phyloP scores from a whole-genome alignment of 2,113 vertebrate genomes.

The Crotalus horridus region DNA sequence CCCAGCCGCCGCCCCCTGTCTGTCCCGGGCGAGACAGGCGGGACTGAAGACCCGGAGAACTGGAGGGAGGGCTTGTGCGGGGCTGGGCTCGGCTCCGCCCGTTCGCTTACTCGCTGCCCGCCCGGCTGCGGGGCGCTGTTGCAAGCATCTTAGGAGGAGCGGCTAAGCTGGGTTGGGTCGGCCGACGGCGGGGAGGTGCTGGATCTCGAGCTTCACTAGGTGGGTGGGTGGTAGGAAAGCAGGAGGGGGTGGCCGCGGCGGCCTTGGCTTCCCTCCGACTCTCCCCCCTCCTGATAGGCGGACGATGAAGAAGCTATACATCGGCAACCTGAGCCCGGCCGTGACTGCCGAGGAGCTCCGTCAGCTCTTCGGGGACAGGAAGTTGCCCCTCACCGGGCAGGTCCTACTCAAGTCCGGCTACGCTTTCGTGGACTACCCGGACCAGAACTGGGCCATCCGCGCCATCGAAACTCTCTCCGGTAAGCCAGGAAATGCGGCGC shows the following conservation, averaged over 20 bases:
- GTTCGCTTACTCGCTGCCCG: slow-evolving; percentile 12
- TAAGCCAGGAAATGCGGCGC: slow-evolving; percentile 66
- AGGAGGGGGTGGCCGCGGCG: slow-evolving; percentile 49
- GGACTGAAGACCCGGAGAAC: neutral
- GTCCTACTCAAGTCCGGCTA: slow-evolving; percentile 91
- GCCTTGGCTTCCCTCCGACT: slow-evolving; percentile 36
- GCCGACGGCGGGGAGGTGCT: slow-evolving; percentile 51
- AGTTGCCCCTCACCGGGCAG: slow-evolving; percentile 86
- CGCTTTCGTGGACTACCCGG: slow-evolving; percentile 93
- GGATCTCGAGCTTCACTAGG: neutral
- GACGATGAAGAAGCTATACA: slow-evolving; percentile 96
- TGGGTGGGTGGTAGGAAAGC: slow-evolving; percentile 8
- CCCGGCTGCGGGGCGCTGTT: slow-evolving; percentile 32
- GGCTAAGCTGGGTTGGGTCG: slow-evolving; percentile 29
- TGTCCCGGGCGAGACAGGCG: slow-evolving; percentile 43
- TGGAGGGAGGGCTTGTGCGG: slow-evolving; percentile 6
- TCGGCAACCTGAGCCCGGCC: slow-evolving; percentile 92
- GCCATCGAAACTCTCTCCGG: slow-evolving; percentile 89
- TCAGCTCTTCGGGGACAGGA: slow-evolving; percentile 85
- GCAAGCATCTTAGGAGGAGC: slow-evolving; percentile 15
- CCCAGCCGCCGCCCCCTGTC: slow-evolving; percentile 52
- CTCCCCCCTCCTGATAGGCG: slow-evolving; percentile 38
- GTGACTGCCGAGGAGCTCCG: slow-evolving; percentile 90
- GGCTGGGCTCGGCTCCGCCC: slow-evolving; percentile 25
- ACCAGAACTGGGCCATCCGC: slow-evolving; percentile 92